Conservation (phyloP, 2,113 vertebrate genomes). For the Periophthalmus modestus region DNA sequence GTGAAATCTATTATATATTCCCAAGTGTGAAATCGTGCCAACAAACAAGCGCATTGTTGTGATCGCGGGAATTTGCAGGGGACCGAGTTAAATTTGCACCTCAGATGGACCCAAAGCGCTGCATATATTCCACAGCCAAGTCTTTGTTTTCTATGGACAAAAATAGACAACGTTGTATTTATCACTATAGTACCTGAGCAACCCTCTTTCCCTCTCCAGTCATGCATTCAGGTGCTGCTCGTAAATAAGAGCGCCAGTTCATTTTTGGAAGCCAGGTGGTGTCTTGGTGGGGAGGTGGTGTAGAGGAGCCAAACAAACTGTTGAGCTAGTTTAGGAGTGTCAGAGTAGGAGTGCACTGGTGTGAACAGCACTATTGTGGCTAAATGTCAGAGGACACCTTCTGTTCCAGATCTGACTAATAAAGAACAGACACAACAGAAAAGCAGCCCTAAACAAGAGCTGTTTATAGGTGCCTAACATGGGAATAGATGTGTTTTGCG, state of each 20-base stretch:
- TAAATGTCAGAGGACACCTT: slow-evolving; percentile 78
- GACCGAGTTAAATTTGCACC: slow-evolving; percentile 23
- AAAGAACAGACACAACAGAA: slow-evolving; percentile 34
- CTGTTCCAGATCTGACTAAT: slow-evolving; percentile 72
- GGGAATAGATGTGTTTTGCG: no score
- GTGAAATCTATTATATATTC: slow-evolving; percentile 18
- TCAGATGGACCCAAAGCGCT: slow-evolving; percentile 27
- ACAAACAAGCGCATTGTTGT: slow-evolving; percentile 20
- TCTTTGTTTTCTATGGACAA: neutral
- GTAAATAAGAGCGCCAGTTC: slow-evolving; percentile 34
- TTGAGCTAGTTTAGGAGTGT: slow-evolving; percentile 55
- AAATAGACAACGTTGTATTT: neutral
- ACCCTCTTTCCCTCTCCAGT: slow-evolving; percentile 23
- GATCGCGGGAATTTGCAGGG: slow-evolving; percentile 34
- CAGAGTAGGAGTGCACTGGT: slow-evolving; percentile 77
- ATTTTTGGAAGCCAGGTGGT: slow-evolving; percentile 62
- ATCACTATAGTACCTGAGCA: slow-evolving; percentile 15
- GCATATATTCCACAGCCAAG: neutral
- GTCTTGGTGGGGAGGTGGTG: slow-evolving; percentile 51
- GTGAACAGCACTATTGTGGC: slow-evolving; percentile 78
- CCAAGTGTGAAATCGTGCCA: slow-evolving; percentile 6
- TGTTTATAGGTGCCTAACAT: neutral
- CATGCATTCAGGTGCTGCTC: slow-evolving; percentile 37
- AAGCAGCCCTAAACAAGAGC: neutral
- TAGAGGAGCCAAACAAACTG: slow-evolving; percentile 54